Evolutionary conservation across 2,113 vertebrate genomes (phyloP), one percentile per base, ranked within the genome.

Genomic region (Ardeotis arabs): DNA sequence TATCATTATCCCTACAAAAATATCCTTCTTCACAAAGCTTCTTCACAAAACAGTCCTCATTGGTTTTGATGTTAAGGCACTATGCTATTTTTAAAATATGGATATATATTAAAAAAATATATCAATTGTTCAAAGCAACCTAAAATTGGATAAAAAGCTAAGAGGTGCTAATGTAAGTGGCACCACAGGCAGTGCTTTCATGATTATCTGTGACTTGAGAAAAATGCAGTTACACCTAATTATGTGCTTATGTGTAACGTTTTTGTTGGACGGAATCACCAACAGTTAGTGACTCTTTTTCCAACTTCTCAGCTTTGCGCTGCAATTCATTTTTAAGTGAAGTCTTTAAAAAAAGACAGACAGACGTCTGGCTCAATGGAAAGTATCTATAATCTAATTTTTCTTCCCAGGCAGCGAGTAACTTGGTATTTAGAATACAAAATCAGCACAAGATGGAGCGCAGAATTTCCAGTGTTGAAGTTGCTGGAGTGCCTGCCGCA

Each of bases 381-480:
- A 96, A 88, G 84, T 92, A 80, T 77, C 88, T 84, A 96, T 93
- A 96, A 90, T 93, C 95, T 81, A 79, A 88, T 94, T 95, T 56
- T 82, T 82, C 53, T 96, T 95, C 91, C 89, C 90, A 93, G 91
- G 94, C 87, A 97, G 79, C 95, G 91, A 97, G 87, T 77, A 87
- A 97, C 97, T 91, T 68, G 87, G 94, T 92, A 90, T 94, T 86
- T 95, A 93, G 94, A 97, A 97, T 93, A 92, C 92, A 95, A 97
- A 95, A 87, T 87, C 73, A 91, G 89, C 83, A 94, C 67, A 78
- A 96, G 94, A 95, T 88, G 94, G 91, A 96, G 79, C 53, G 39
- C 87, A 96, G 96, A 96, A 97, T 96, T 97, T 96, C 95, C 97
- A 96, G 35, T 41, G 10, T 11, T 69, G 86, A 96, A 93, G 91